These are phyloP conservation scores for Dryobotodes eremita DNA, from an alignment of 2,888 invertebrate species.

Conservation along the genomic window DNA sequence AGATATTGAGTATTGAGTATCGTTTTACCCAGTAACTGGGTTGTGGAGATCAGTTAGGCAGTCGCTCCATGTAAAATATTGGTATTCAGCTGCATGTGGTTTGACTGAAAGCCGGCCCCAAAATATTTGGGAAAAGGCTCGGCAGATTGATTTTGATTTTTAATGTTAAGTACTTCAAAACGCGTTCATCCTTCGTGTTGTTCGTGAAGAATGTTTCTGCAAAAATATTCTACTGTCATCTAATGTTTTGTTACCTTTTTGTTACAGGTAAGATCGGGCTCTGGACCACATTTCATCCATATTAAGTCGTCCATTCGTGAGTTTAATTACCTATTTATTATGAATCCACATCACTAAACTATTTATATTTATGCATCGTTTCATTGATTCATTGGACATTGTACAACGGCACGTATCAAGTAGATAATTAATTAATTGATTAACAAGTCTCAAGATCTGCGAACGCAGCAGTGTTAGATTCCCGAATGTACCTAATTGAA, in stretches of 20 bases:
- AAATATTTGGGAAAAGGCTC: neutral
- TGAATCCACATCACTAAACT: conserved; percentile 21
- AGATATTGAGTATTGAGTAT: no score
- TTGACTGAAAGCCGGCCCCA: neutral
- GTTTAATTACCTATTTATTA: conserved; percentile 45
- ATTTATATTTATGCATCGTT: conserved; percentile 31
- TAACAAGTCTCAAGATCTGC: conserved; percentile 14
- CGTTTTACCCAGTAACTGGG: neutral
- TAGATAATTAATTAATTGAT: conserved; percentile 38
- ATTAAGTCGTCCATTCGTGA: conserved; percentile 46
- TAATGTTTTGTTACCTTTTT: conserved; percentile 39
- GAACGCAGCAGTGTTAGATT: conserved; percentile 10
- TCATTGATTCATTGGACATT: conserved; percentile 25
- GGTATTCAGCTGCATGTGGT: neutral
- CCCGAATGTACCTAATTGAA: conserved; percentile 15
- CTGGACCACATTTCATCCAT: conserved; percentile 31
- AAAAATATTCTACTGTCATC: neutral
- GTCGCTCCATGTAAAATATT: neutral
- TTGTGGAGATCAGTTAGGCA: neutral
- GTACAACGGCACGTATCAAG: conserved; percentile 17
- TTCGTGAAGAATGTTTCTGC: neutral
- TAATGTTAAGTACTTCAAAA: neutral
- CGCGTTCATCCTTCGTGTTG: neutral
- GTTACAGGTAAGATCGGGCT: conserved; percentile 64
- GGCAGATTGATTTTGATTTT: neutral